Evolutionary conservation across 2,113 vertebrate species (phyloP), one percentile per base, ranked within the genome.

Genomic region (Catagonus wagneri): DNA sequence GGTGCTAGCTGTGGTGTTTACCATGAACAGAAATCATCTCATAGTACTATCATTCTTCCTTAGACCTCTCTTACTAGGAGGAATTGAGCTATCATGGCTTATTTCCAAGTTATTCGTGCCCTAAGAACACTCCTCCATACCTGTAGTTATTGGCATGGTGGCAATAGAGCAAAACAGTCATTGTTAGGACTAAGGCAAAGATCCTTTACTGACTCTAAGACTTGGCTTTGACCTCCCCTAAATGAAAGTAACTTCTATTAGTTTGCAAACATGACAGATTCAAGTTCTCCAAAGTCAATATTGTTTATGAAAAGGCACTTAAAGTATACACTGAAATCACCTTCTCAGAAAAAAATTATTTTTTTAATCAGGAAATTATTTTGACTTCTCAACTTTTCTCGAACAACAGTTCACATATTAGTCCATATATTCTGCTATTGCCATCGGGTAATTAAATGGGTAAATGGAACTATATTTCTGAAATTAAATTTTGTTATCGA

Each of bases 401-500:
- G 16, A 88, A 39, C 44, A 74, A 52, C 7, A 58, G 14, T n/a
- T 83, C 1, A 79, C 17, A 74, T 94, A 68, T 54, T 84, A 65
- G 6, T 76, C 25, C 3, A 20, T 84, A 76, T 29, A 19, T 56
- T 68, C 34, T 8, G 4, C 29, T 91, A 66, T 15, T 83, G 15
- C 11, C 17, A 66, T 72, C n/a, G 58, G 23, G 50, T 58, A 87
- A 74, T 60, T 79, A 87, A 87, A 72, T 27, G 65, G 25, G 25
- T 86, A 9, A 78, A 61, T 71, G 20, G 39, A 81, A 22, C 2
- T 71, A 81, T 4, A 50, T 71, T 83, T 36, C 29, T 90, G 25
- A 72, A 75, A 90, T 89, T 65, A 79, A 83, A 75, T 86, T 91
- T 94, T 74, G 11, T 81, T 50, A 76, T 75, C 81, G 78, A 93